Evolutionary conservation across 2,113 vertebrate genomes (phyloP), one percentile per base, ranked within the genome.

Genomic region (Lutjanus erythropterus): DNA sequence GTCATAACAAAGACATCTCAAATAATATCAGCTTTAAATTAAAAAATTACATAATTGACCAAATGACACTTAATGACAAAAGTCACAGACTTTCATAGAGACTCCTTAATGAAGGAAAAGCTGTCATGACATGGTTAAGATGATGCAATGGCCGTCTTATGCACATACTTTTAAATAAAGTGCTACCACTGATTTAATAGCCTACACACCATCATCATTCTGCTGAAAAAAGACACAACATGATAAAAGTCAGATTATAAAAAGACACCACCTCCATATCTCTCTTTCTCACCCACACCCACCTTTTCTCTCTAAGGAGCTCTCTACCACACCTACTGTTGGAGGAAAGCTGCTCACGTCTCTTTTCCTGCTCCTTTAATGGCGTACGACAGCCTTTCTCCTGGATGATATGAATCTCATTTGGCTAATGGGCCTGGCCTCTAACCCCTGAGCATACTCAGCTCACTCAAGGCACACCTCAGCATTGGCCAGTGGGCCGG

Each of bases 371-470:
- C 75, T 84, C 37, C 83, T 56, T n/a, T 71, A 71, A 75, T 77
- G 47, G n/a, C 55, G 14, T 60, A 29, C 80, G 84, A 88, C 80
- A 87, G 71, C 59, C 39, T 0, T 61, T 83, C 61, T 62, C 59
- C 66, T 53, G 53, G 71, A 82, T 81, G 81, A 81, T 82, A 71
- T 73, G 85, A 87, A 87, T 92, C 87, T 92, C 76, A 92, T 92
- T 88, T 82, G 81, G 81, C 84, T 92, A 92, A 93, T 90, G 83
- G 88, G 81, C 81, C 66, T 87, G 88, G 70, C 90, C 91, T 88
- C 66, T 89, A 39, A 91, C 89, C 91, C 70, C 83, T 21, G 71
- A 84, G 70, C 75, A 75, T 60, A 59, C 72, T 77, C 46, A 23
- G 33, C 71, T 78, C 72, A n/a, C 73, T 79, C 23, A 59, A 61